phyloP scores from a whole-genome alignment of 2,797 vertebrate species.

The Orestias chungarensis region DNA sequence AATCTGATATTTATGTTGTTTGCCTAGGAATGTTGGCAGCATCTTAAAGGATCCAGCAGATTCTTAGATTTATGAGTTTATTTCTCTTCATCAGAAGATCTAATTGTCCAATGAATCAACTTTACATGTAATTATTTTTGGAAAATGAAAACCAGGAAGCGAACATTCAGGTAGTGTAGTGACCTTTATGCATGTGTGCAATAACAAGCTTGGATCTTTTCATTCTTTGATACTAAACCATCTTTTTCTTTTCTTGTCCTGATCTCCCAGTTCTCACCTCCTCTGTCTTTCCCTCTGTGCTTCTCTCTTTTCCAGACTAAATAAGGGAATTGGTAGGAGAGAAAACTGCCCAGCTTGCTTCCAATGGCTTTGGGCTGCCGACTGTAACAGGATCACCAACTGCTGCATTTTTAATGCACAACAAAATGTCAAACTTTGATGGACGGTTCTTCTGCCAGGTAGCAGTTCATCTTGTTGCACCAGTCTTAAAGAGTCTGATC shows the following conservation, averaged over 20 bases:
- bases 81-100: background rate
- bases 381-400: slow-evolving; percentile 33
- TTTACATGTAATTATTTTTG: background rate
- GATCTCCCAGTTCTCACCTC: background rate
- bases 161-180: background rate
- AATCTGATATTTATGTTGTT: background rate
- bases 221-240: background rate
- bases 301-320: slow-evolving; percentile 70
- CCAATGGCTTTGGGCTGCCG: slow-evolving; percentile 14
- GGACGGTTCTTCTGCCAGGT: slow-evolving; percentile 35
- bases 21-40: background rate
- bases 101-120: background rate
- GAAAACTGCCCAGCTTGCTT: slow-evolving; percentile 41
- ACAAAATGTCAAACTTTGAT: slow-evolving; percentile 46
- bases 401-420: slow-evolving; percentile 61
- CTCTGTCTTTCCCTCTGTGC: background rate
- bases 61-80: background rate
- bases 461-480: slow-evolving; percentile 47
- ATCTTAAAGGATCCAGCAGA: background rate
- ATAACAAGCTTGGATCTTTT: background rate
- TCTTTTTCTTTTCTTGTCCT: background rate
- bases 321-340: slow-evolving; percentile 71
- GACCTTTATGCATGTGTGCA: background rate
- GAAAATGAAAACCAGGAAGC: background rate
- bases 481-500: slow-evolving; percentile 46